These are phyloP conservation scores for Cyprinodon variegatus DNA, from an alignment of 2,113 vertebrate genomes.

Conservation along the genomic window DNA sequence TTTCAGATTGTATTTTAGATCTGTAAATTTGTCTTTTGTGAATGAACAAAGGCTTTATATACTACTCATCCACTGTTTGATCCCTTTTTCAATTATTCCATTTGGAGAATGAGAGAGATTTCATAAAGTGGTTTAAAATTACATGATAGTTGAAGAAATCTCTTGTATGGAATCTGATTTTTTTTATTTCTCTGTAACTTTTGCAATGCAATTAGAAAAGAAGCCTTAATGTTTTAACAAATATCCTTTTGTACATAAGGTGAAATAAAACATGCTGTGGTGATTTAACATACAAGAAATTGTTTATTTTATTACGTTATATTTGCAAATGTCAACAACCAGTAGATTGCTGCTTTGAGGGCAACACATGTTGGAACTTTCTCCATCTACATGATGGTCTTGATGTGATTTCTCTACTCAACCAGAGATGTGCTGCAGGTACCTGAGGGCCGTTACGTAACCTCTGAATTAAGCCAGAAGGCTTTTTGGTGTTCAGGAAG, in stretches of 20 bases:
- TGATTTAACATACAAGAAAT: background rate
- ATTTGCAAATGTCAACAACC: constrained; percentile 3
- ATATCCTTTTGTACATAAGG: constrained; percentile 43
- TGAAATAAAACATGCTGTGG: constrained; percentile 36
- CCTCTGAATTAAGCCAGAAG: constrained; percentile 44
- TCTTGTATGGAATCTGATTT: background rate
- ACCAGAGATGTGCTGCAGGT: constrained; percentile 49
- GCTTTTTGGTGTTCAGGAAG: constrained; percentile 51
- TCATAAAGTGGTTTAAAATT: background rate
- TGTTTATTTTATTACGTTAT: constrained; percentile 4
- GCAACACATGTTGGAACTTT: constrained; percentile 53
- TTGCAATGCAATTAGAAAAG: constrained; percentile 2
- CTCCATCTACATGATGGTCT: constrained; percentile 46
- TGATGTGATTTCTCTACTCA: constrained; percentile 61
- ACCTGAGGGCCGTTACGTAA: constrained; percentile 62
- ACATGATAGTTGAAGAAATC: constrained; percentile 13
- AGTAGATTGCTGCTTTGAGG: constrained; percentile 20
- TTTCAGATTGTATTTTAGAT: background rate
- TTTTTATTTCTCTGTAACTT: background rate
- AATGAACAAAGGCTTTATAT: background rate
- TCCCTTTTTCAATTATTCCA: background rate
- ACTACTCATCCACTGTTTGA: background rate
- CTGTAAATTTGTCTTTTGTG: background rate
- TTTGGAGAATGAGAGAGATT: background rate
- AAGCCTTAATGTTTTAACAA: constrained; percentile 27